Evolutionary conservation across 2,888 invertebrate genomes (phyloP).

Genomic region (Vanessa cardui): DNA sequence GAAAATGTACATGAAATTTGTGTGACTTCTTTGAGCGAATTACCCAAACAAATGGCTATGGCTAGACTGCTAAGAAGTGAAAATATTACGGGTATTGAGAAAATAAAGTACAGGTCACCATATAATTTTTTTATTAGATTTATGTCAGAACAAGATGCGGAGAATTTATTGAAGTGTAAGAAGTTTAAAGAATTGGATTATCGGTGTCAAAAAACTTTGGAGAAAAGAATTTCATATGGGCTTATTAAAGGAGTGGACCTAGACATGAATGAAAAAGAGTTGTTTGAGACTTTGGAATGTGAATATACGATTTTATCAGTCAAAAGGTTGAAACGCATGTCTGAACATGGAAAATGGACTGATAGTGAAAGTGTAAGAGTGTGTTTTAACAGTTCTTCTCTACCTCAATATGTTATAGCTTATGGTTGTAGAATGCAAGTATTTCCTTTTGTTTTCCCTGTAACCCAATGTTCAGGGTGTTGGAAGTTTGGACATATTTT

Average conservation of each 20-base stretch:
- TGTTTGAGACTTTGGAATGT: conserved; percentile 27
- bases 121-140: conserved; percentile 38
- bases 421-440: conserved; percentile 25
- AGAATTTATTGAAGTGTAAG: conserved; percentile 31
- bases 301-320: conserved; percentile 27
- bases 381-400: conserved; percentile 19
- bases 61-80: conserved; percentile 37
- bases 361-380: conserved; percentile 15
- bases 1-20: conserved; percentile 6
- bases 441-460: conserved; percentile 14
- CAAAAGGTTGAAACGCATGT: conserved; percentile 26
- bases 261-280: conserved; percentile 34
- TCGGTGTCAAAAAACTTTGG: conserved; percentile 28
- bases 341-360: conserved; percentile 12
- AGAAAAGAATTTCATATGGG: conserved; percentile 33
- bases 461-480: conserved; percentile 21
- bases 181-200: conserved; percentile 31
- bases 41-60: conserved; percentile 42
- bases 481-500: conserved; percentile 23
- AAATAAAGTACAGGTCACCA: conserved; percentile 38
- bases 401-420: conserved; percentile 12
- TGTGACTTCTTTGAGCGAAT: conserved; percentile 10
- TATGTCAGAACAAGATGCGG: conserved; percentile 26
- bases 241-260: conserved; percentile 36
- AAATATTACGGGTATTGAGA: conserved; percentile 33